phyloP scores from a whole-genome alignment of 2,888 invertebrate genomes.

The Leptarthrus brevirostris region DNA sequence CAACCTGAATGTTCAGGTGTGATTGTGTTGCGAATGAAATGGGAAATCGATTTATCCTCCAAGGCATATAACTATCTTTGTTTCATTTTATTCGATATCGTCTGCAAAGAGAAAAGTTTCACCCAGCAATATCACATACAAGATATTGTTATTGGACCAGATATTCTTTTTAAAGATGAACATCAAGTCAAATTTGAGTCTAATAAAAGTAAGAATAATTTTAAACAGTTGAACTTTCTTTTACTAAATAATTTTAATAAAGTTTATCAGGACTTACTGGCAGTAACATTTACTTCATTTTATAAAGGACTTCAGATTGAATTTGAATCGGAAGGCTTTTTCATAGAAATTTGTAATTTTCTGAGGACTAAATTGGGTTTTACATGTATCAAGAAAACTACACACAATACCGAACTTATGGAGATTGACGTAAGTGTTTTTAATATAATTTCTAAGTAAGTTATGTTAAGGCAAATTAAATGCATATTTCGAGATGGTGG shows the following conservation, averaged over 20 bases:
- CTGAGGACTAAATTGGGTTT: constrained; percentile 46
- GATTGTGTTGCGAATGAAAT: constrained; percentile 42
- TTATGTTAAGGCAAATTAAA: not conserved
- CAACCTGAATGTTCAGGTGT: constrained; percentile 50
- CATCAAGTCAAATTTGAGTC: constrained; percentile 43
- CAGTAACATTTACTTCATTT: constrained; percentile 47
- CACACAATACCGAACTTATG: constrained; percentile 11
- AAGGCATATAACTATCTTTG: constrained; percentile 6
- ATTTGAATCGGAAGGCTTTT: constrained; percentile 17
- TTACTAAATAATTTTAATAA: not conserved
- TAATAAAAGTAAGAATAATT: constrained; percentile 37
- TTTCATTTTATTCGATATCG: constrained; percentile 48
- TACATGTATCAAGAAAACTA: constrained; percentile 6
- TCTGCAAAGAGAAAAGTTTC: not conserved
- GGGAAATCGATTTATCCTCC: constrained; percentile 19
- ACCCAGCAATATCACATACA: constrained; percentile 47
- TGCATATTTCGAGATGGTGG: no score
- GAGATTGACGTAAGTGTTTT: constrained; percentile 51
- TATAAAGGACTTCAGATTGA: constrained; percentile 25
- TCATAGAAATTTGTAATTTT: constrained; percentile 26
- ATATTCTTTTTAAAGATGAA: constrained; percentile 45
- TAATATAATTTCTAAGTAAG: not conserved
- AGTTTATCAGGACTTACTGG: constrained; percentile 53
- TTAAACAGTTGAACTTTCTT: not conserved
- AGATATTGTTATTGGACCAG: constrained; percentile 48